Evolutionary conservation across 2,888 invertebrate genomes (phyloP), one percentile per base, ranked within the genome.

Genomic region (Netelia inedita): DNA sequence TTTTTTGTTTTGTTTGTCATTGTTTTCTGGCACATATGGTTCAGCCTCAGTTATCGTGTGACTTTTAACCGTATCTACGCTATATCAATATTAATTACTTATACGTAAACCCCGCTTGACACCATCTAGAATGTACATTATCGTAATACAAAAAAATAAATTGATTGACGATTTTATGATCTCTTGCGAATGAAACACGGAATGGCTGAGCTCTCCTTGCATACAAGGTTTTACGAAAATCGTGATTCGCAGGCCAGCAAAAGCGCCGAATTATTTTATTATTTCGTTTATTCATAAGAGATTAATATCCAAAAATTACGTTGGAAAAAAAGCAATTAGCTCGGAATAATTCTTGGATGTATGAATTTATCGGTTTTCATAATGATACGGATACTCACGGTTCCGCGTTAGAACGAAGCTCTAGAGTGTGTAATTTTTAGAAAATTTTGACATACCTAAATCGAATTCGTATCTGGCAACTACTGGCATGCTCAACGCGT

Each of bases 51-150:
- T 83, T 46, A 79, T 71, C 23, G 55, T 75, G 79, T 73, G 76
- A 78, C 84, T 79, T 73, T 72, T 73, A 81, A 71, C 81, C 84
- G 84, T 73, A 76, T 83, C 80, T 80, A 83, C 63, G 74, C 72
- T 75, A 79, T 68, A n/a, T 61, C 66, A 35, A 61, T 68, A 61
- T 53, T 65, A 35, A 74, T 46, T 74, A 72, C 66, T 80, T 80
- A 75, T 72, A 65, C 23, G 75, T 68, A 74, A 76, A 66, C 61
- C 75, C 72, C 68, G 28, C 75, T 76, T 55, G 71, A 80, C 43
- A 79, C 69, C 75, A 61, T 80, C 68, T 73, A 80, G 59, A 84
- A 81, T 84, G 76, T 84, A 84, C 84, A 81, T 84, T 81, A 78
- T 61, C 50, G 14, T 19, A 11, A 72, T 46, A 65, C 74, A 74